Percentiles rank a stretch among this genome's conserved stretches.
phyloP scores from a whole-genome alignment of 2,113 vertebrate species.

The Oncorhynchus nerka region DNA sequence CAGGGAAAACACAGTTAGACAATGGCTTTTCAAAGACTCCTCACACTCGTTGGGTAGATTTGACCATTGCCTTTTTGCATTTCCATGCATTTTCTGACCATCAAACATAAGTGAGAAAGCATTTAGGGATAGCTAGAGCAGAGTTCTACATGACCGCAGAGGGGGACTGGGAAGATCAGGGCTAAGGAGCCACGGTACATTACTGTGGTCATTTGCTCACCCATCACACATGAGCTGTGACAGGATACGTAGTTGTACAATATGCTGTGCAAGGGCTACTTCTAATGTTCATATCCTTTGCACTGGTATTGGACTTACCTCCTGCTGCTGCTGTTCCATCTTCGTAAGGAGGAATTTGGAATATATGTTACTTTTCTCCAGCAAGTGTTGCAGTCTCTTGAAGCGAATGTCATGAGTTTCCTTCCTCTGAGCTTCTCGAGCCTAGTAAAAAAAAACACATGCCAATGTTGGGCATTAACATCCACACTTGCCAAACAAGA shows the following conservation, averaged over 20 bases:
- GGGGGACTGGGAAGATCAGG: not conserved
- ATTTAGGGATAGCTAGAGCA: not conserved
- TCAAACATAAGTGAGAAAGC: not conserved
- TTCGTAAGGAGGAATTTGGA: conserved; percentile 96
- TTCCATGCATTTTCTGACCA: not conserved
- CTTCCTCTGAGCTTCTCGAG: conserved; percentile 77
- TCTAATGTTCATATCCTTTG: not conserved
- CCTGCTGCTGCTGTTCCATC: conserved; percentile 95
- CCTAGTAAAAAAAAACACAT: conserved; percentile 63
- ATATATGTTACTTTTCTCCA: conserved; percentile 98
- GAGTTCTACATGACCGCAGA: not conserved
- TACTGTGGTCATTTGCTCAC: not conserved
- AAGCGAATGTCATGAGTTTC: conserved; percentile 88
- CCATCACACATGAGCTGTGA: no score
- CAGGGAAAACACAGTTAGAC: not conserved
- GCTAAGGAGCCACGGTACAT: not conserved
- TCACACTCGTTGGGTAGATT: no score
- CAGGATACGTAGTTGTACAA: no score
- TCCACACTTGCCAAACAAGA: not conserved
- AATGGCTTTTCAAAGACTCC: not conserved
- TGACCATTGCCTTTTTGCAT: no score
- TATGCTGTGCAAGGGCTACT: not conserved
- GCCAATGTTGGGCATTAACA: not conserved
- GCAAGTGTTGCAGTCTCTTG: conserved; percentile 91
- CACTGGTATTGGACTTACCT: conserved; percentile 70